phyloP scores from a whole-genome alignment of 2,888 invertebrate genomes.

The Andrena bucephala region DNA sequence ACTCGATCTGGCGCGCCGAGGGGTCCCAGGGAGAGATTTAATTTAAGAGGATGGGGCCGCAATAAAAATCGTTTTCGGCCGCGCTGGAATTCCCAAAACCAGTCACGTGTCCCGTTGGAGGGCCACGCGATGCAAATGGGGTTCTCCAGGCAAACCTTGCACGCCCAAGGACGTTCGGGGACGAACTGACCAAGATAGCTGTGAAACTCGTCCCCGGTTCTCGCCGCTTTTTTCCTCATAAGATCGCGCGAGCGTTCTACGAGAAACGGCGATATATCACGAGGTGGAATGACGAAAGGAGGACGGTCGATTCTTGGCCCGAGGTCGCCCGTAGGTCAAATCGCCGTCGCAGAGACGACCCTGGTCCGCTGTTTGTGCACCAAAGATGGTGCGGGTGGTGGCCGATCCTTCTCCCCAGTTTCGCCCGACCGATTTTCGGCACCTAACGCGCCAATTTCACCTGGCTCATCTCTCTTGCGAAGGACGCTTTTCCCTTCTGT shows the following conservation, averaged over 20 bases:
- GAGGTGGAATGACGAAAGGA: constrained; percentile 74
- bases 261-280: constrained; percentile 64
- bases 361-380: constrained; percentile 59
- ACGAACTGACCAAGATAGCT: constrained; percentile 33
- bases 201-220: constrained; percentile 44
- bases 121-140: constrained; percentile 55
- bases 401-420: constrained; percentile 51
- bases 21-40: background rate
- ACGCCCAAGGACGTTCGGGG: constrained; percentile 51
- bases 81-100: constrained; percentile 58
- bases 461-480: background rate
- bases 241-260: constrained; percentile 61
- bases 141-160: constrained; percentile 56
- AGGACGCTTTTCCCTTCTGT: background rate
- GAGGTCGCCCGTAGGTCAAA: constrained; percentile 75
- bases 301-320: constrained; percentile 75
- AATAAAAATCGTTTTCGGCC: constrained; percentile 42
- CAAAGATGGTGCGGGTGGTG: constrained; percentile 61
- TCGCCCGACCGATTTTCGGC: constrained; percentile 34
- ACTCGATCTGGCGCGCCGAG: background rate
- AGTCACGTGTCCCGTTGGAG: constrained; percentile 39
- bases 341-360: constrained; percentile 65
- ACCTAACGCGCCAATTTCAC: constrained; percentile 18
- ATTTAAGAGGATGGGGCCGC: constrained; percentile 20
- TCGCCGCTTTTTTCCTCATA: constrained; percentile 59